A percentile compares a stretch with the other conserved stretches of the same genome.
phyloP scores from a whole-genome alignment of 2,888 invertebrate species.

The Dione vanillae region DNA sequence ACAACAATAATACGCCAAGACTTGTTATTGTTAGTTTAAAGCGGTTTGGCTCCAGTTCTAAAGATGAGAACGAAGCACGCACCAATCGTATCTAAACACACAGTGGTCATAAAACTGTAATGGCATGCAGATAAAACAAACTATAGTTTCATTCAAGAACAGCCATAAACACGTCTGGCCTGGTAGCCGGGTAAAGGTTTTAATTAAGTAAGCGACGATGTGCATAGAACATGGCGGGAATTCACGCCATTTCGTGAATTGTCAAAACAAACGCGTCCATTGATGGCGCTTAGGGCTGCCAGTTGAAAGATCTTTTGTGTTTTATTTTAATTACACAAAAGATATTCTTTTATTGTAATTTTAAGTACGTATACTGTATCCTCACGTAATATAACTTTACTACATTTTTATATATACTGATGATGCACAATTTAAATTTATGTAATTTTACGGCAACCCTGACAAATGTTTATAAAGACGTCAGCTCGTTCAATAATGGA shows the following conservation, averaged over 20 bases:
- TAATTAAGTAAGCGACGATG: conserved; percentile 54
- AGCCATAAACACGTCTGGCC: conserved; percentile 50
- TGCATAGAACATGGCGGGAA: conserved; percentile 48
- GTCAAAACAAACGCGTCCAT: conserved; percentile 60
- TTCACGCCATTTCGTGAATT: conserved; percentile 54
- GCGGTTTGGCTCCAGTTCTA: conserved; percentile 2
- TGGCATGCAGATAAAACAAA: conserved; percentile 42
- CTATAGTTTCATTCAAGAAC: conserved; percentile 51
- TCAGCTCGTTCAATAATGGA: conserved; percentile 48
- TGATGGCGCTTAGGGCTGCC: conserved; percentile 54
- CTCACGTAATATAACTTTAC: not conserved
- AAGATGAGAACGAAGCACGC: conserved; percentile 13
- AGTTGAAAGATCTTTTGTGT: not conserved
- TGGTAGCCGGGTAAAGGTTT: conserved; percentile 46
- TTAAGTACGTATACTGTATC: too few species aligned
- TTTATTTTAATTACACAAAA: not conserved
- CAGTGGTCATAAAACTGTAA: conserved; percentile 46
- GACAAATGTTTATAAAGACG: conserved; percentile 40
- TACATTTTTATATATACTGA: not conserved
- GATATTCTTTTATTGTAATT: not conserved
- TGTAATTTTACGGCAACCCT: conserved; percentile 35
- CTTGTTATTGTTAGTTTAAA: conserved; percentile 3
- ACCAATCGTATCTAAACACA: conserved; percentile 18
- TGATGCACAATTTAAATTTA: not conserved
- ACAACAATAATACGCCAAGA: not conserved